Conservation (phyloP, 2,888 invertebrate species). For the Diaperis boleti region DNA sequence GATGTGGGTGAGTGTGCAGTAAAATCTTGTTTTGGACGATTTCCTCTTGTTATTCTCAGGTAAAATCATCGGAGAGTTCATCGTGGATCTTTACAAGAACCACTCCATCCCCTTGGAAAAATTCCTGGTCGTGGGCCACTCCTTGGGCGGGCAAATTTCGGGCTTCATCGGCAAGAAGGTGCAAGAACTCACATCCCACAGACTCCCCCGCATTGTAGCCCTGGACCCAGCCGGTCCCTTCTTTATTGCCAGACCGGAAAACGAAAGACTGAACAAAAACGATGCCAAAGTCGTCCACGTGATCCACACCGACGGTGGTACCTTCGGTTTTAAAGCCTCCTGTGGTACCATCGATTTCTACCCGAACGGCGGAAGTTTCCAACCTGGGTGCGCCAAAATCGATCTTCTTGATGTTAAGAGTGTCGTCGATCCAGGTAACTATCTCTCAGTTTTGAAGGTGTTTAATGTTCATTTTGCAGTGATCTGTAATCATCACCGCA, state of each 20-base stretch:
- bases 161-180: conserved; percentile 56
- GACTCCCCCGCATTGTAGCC: conserved; percentile 53
- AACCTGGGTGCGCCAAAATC: conserved; percentile 57
- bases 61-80: conserved; percentile 51
- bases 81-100: conserved; percentile 51
- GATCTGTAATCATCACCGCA: conserved; percentile 54
- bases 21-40: too few species aligned
- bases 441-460: background rate
- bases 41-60: too few species aligned
- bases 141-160: conserved; percentile 55
- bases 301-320: conserved; percentile 57
- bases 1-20: too few species aligned
- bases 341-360: conserved; percentile 59
- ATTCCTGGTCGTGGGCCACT: conserved; percentile 56
- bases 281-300: conserved; percentile 59
- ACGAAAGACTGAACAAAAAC: conserved; percentile 51
- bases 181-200: conserved; percentile 46
- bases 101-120: conserved; percentile 49
- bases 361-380: conserved; percentile 57
- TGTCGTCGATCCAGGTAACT: conserved; percentile 48
- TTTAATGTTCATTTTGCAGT: conserved; percentile 48
- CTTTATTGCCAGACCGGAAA: conserved; percentile 49
- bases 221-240: conserved; percentile 58
- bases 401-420: conserved; percentile 45
- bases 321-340: conserved; percentile 52